These are phyloP conservation scores for Pteronura brasiliensis DNA, from an alignment of 2,113 vertebrate genomes.

Conservation along the genomic window DNA sequence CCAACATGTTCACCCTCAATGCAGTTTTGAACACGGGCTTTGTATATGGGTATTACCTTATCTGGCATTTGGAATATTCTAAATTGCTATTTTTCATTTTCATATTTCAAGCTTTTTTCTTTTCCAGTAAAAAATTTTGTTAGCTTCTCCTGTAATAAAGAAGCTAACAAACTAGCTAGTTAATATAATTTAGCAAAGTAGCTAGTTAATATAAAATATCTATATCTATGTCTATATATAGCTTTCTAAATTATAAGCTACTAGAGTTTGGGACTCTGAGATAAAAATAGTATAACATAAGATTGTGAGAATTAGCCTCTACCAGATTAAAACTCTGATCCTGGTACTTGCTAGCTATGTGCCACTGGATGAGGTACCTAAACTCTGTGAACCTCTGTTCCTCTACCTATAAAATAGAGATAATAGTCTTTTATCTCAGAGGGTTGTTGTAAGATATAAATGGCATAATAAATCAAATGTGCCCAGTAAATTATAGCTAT, in stretches of 20 bases:
- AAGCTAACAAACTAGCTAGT: background rate
- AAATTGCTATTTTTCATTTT: background rate
- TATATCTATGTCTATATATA: background rate
- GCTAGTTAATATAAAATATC: too few relatives aligned
- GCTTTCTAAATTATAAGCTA: background rate
- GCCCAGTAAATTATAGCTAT: background rate
- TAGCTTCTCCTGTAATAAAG: background rate
- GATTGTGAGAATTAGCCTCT: background rate
- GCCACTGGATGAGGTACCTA: background rate
- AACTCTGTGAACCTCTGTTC: background rate
- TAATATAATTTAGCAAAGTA: background rate
- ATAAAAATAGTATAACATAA: background rate
- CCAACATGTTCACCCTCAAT: background rate
- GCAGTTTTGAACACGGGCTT: background rate
- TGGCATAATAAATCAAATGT: constrained; percentile 12
- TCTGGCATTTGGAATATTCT: background rate
- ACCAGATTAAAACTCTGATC: background rate
- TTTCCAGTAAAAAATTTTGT: background rate
- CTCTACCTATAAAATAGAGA: background rate
- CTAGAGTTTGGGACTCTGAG: background rate
- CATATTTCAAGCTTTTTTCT: background rate
- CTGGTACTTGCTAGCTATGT: background rate
- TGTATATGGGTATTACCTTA: background rate
- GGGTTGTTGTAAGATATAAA: background rate
- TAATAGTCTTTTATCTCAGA: background rate